Base-by-base conservation (phyloP, 2,113 vertebrate species). In the Axis porcinus region DNA sequence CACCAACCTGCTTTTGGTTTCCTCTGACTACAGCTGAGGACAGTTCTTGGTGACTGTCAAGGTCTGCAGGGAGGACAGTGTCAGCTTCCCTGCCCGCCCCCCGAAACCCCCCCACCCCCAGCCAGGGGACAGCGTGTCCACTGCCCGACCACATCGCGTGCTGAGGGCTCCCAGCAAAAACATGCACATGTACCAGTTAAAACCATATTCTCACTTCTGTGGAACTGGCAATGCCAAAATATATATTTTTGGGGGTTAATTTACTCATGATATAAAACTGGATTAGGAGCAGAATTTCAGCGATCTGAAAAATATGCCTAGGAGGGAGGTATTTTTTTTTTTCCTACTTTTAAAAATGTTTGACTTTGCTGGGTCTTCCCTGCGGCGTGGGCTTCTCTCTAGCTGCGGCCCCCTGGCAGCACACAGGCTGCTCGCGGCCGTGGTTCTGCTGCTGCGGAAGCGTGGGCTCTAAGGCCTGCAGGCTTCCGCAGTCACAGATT, bases 311-410 rank as follows among this genome's bases (percentile, higher is more conserved):
- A 60, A 60, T 17, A 36, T 0, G 0, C 28, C 5, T 25, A 52
- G 55, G 43, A 45, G 60, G 36, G 60, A 91, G 50, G 23, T 2
- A 2, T 4, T 28, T 78, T 50, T 47, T 25, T 70, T 43, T 25
- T 9, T 25, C 21, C 36, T 70, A 40, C 40, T 70, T 74, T 74
- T 4, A 74, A 43, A 25, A 74, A 27, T 74, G 70, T 25, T 74
- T 43, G 70, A 25, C 70, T 27, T 43, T 43, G 70, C 70, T 25
- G 36, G 70, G 36, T 14, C 36, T 74, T 74, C 11, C 21, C 11
- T 13, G 36, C 0, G 1, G 21, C 5, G 6, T 0, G 2, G 70
- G 70, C 70, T 74, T 25, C 36, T 70, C 67, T 23, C 67, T 12
- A 40, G 67, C 67, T 23, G n/a, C 8, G n/a, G 17, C 19, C 10